A percentile compares a stretch with the other conserved stretches of the same genome.
phyloP scores from a whole-genome alignment of 2,797 vertebrate genomes.

The Rhynchotus rufescens region DNA sequence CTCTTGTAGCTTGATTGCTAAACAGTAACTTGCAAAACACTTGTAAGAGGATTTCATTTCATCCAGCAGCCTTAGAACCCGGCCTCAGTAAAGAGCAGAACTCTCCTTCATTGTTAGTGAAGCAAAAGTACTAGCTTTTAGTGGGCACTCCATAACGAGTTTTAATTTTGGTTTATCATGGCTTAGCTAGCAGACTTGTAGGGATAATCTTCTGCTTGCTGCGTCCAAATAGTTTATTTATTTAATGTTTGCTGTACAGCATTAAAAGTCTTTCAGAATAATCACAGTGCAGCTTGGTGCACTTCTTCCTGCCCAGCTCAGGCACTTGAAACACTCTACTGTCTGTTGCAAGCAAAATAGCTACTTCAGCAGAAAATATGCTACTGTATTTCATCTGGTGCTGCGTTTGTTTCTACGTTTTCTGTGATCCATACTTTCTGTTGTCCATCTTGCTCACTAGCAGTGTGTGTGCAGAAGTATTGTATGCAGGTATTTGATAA shows the following conservation, averaged over 20 bases:
- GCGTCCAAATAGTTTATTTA: not conserved
- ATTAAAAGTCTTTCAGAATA: not conserved
- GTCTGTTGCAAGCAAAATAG: not conserved
- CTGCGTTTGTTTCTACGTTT: not conserved
- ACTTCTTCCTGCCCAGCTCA: not conserved
- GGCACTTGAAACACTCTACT: not conserved
- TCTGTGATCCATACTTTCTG: not conserved
- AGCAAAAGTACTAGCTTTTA: not conserved
- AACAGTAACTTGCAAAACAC: not conserved
- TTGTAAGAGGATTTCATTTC: not conserved
- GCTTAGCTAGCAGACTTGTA: not conserved
- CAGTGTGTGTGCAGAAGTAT: accelerated
- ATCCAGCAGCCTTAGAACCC: not conserved
- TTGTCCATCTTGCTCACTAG: not conserved
- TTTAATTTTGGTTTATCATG: not conserved
- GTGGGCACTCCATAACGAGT: not conserved
- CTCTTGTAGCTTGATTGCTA: not conserved
- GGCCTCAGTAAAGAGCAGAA: not conserved
- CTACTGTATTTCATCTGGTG: not conserved
- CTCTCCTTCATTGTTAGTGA: not conserved
- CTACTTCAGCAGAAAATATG: not conserved
- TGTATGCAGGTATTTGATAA: not conserved
- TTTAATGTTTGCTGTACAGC: not conserved
- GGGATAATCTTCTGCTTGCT: not conserved
- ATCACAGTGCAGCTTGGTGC: not conserved